Base-by-base conservation (phyloP, 2,113 vertebrate species). In the Lates calcarifer region DNA sequence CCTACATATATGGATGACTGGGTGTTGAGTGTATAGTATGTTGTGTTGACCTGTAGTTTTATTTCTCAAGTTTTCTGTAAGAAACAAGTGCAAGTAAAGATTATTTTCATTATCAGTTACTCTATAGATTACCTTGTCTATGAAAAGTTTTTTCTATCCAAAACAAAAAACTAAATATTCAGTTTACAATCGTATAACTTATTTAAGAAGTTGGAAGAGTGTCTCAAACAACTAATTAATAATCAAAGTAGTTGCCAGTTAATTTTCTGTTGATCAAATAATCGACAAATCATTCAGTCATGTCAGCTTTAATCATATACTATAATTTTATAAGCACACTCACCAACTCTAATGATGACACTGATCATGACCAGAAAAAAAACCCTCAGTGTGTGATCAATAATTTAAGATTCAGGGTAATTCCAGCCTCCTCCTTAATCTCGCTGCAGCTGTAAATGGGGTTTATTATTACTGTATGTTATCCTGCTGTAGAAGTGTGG, bases 401-500 rank as follows among this genome's bases (percentile, higher is more conserved):
- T 68, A 37, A 84, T 79, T 58, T 11, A 79, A 35, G 8, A 41
- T 58, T 58, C 28, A 17, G 51, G 17, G 31, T 81, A 62, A 83
- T 81, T 72, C 45, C 73, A 81, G 60, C 39, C 57, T 71, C 39
- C 57, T 71, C 12, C 6, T 33, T 72, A 45, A 76, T 68, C 4
- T 83, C 47, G 37, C 31, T 28, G 49, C 0, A 26, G 31, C 15
- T 17, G 56, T 56, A 18, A 68, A 47, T 15, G 29, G 37, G 24
- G 13, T 14, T 13, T 20, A 5, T 28, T 31, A 10, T 29, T 28
- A 28, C 35, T 17, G 6, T 31, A 4, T 41, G 10, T 28, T 3
- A 1, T 7, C 2, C 10, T 31, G 5, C 9, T 0, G 2, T 0
- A 17, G 14, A 49, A 11, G 22, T 31, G n/a, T 85, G 35, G 71